These are phyloP conservation scores for Oscheius myriophilus DNA, from an alignment of 2,888 invertebrate genomes.

Conservation along the genomic window DNA sequence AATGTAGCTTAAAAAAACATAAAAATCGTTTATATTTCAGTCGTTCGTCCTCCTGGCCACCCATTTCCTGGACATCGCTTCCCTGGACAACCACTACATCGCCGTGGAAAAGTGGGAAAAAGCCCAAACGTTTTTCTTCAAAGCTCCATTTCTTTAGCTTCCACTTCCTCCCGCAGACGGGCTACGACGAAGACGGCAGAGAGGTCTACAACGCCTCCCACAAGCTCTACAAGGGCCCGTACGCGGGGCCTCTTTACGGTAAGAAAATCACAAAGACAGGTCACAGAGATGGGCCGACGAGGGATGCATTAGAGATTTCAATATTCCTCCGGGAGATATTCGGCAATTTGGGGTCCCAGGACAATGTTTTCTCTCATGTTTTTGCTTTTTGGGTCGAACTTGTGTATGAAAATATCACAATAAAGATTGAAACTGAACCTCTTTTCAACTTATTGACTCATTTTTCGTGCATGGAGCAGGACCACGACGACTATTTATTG, in stretches of 20 bases:
- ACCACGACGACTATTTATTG: too few species aligned
- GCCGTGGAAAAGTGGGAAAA: conserved; percentile 72
- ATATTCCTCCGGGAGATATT: too few species aligned
- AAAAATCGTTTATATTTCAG: conserved; percentile 60
- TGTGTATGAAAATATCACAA: too few species aligned
- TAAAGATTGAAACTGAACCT: too few species aligned
- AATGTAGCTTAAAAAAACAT: too few species aligned
- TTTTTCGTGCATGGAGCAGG: too few species aligned
- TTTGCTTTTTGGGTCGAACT: too few species aligned
- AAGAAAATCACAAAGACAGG: conserved; percentile 16
- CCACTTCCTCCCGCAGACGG: conserved; percentile 43
- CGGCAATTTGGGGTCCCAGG: too few species aligned
- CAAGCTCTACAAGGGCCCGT: conserved; percentile 70
- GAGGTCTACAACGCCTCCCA: conserved; percentile 66
- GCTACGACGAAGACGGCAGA: conserved; percentile 63
- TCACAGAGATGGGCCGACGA: too few species aligned
- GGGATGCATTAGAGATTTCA: too few species aligned
- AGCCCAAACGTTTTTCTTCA: background rate
- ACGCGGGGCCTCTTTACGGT: conserved; percentile 71
- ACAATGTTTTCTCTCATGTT: too few species aligned
- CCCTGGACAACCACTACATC: conserved; percentile 71
- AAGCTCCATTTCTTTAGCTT: conserved; percentile 32
- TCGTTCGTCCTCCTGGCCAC: conserved; percentile 74
- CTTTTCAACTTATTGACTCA: too few species aligned
- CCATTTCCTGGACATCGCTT: conserved; percentile 72